Evolutionary conservation across 2,888 invertebrate genomes (phyloP), one percentile per base, ranked within the genome.

Genomic region (Pseudoips prasinana): DNA sequence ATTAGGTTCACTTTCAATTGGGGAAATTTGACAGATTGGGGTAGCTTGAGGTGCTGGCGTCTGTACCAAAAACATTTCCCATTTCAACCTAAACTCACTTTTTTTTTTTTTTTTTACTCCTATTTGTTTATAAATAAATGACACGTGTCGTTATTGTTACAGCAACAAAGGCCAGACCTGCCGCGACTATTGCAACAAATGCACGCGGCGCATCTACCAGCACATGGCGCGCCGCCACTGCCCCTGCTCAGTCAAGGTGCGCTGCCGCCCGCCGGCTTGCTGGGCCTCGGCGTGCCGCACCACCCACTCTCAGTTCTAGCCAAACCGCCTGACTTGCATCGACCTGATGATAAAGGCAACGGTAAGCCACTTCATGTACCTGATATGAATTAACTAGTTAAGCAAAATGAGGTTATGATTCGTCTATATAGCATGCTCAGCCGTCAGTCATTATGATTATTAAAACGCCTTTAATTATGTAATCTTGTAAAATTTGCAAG

Each of bases 151-250:
- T 14, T 33, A 39, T 64, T 63, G 49, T 71, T 73, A 18, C 91
- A 95, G 94, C 95, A 95, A 93, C 95, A 95, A 89, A 91, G 95
- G 82, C 94, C 95, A 38, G 95, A 95, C 77, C 87, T 95, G 60
- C 95, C 95, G 18, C 91, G 95, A 78, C 81, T 94, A 47, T 90
- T 96, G 80, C 97, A 97, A 86, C 97, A 97, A 87, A 96, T 97
- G 95, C 97, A 97, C 78, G 96, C 96, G 19, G 96, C 96, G 63
- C 96, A 96, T 83, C 73, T 91, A 39, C 94, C 95, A 53, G 90
- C 92, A 37, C 93, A 93, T 40, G 92, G 92, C 25, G 94, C 94
- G 30, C 93, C 94, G 23, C 93, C 94, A 26, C 92, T 95, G 65
- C 90, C 82, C 31, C 81, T 82, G 39, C 81, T 81, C 39, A 90